Conservation (phyloP, 2,113 vertebrate species). For the Hemiprocne comata region DNA sequence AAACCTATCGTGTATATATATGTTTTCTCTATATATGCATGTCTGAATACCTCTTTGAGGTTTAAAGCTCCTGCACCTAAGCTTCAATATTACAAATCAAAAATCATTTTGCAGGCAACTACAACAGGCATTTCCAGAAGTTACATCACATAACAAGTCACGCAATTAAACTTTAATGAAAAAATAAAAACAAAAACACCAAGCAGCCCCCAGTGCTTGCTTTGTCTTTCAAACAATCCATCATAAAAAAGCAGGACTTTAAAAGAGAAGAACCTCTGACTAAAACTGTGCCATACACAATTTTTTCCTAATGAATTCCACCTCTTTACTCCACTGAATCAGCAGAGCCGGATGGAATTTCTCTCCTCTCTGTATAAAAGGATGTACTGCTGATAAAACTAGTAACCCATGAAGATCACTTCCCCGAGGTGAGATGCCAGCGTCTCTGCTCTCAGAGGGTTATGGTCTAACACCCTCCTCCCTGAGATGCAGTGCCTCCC, state of each 20-base stretch:
- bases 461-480: neutral
- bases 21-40: neutral
- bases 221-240: conserved; percentile 76
- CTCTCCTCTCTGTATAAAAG: conserved; percentile 24
- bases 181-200: conserved; percentile 71
- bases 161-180: conserved; percentile 75
- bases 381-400: conserved; percentile 41
- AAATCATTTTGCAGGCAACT: conserved; percentile 74
- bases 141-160: conserved; percentile 80
- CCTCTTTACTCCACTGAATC: conserved; percentile 66
- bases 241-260: conserved; percentile 65
- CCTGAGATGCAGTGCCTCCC: accelerated
- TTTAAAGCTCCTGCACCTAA: conserved; percentile 33
- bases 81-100: conserved; percentile 56
- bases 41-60: conserved; percentile 17
- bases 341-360: conserved; percentile 57
- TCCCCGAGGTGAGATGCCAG: conserved; percentile 10
- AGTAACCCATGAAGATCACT: conserved; percentile 10
- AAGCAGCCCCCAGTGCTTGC: conserved; percentile 69
- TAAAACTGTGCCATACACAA: conserved; percentile 65
- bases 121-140: conserved; percentile 78
- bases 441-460: neutral
- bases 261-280: conserved; percentile 74
- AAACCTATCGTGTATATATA: neutral
- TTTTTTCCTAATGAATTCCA: conserved; percentile 78